Evolutionary conservation across 2,113 vertebrate genomes (phyloP).

Genomic region (Struthidea cinerea): DNA sequence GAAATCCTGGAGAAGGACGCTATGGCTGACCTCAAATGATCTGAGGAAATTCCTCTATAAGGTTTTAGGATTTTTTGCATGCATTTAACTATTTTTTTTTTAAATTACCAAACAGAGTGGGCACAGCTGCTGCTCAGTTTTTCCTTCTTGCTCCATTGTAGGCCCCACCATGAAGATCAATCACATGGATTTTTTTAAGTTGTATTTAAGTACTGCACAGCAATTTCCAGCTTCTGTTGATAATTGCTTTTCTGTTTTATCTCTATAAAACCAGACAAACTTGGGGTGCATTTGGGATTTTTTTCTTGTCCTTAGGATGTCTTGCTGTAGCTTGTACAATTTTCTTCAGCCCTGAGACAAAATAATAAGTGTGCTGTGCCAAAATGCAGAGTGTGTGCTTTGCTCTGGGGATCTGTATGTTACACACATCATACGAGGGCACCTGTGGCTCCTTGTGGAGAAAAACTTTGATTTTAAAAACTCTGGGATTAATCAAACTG

Average conservation of each 20-base stretch:
- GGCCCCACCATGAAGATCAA: background rate
- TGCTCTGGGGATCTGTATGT: background rate
- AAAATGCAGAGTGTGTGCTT: background rate
- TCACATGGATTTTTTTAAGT: background rate
- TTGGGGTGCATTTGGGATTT: background rate
- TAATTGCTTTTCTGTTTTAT: background rate
- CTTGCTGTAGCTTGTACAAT: background rate
- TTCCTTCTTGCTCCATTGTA: background rate
- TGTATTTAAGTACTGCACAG: background rate
- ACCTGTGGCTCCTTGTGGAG: background rate
- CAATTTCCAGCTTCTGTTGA: background rate
- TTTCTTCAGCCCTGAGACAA: background rate
- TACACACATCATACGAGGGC: background rate
- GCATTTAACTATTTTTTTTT: background rate
- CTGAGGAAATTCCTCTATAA: background rate
- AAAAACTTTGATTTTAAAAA: background rate
- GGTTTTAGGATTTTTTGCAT: background rate
- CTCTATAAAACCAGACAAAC: background rate
- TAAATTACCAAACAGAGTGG: background rate
- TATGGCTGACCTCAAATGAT: background rate
- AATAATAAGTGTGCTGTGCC: background rate
- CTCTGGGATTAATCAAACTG: slow-evolving; percentile 21
- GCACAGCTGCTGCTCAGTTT: background rate
- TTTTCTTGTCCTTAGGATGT: background rate
- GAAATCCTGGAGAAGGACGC: background rate